phyloP scores from a whole-genome alignment of 2,113 vertebrate genomes.

The Ctenodactylus gundi region DNA sequence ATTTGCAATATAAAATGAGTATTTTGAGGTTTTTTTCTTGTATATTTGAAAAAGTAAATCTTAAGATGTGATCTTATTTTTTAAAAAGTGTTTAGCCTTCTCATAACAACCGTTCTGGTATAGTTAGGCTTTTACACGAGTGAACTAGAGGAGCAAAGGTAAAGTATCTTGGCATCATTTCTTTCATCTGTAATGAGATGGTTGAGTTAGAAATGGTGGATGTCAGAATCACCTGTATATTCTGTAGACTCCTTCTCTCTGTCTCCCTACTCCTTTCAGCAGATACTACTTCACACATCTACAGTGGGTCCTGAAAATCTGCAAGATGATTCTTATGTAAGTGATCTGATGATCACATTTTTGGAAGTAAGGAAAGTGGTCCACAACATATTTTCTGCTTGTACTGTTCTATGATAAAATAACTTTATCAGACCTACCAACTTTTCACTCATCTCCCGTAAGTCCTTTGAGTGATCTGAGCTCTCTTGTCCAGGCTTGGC shows the following conservation, averaged over 20 bases:
- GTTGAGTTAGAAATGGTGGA: neutral
- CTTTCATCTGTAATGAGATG: neutral
- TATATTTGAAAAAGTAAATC: neutral
- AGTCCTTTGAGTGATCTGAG: conserved; percentile 37
- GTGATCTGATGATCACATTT: neutral
- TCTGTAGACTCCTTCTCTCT: neutral
- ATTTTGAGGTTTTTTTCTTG: neutral
- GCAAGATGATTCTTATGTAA: neutral
- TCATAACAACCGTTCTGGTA: neutral
- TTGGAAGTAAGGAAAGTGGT: neutral
- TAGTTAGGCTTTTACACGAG: neutral
- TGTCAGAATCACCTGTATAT: neutral
- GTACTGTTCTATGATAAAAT: neutral
- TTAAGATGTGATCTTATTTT: neutral
- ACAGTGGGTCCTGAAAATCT: neutral
- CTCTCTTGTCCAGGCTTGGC: neutral
- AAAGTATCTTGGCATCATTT: neutral
- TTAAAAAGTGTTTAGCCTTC: neutral
- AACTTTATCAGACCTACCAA: conserved; percentile 67
- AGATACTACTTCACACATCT: neutral
- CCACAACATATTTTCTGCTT: neutral
- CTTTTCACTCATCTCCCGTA: conserved; percentile 49
- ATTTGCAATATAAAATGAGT: neutral
- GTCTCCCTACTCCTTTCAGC: neutral
- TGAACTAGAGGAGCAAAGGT: neutral